Evolutionary conservation across 2,113 vertebrate species (phyloP), one percentile per base, ranked within the genome.

Genomic region (Tretioscincus oriximinensis): DNA sequence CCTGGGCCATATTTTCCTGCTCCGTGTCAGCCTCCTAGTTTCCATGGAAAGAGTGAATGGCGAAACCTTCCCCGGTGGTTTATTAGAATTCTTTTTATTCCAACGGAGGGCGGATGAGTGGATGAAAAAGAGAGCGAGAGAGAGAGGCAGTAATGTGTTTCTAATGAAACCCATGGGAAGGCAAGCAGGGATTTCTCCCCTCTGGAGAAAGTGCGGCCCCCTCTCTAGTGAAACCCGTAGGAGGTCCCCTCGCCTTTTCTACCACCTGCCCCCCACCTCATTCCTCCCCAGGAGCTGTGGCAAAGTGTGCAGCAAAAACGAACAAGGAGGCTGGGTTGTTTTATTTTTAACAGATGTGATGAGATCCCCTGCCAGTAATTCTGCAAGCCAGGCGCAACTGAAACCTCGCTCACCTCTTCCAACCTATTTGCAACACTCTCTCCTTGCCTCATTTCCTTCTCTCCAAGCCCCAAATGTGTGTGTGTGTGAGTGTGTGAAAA

Each of bases 1-100:
- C 89, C 68, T 12, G 9, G 68, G 67, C 90, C 84, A 86, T 77
- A 84, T 87, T 85, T 84, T 86, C 86, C 89, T 84, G 72, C 86
- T 81, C 85, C 84, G 85, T 89, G 83, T 5, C 31, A 89, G 87
- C 84, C 91, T 89, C 87, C 29, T 81, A 81, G 92, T 92, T 93
- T 93, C 91, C 91, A 92, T 91, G 90, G 92, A 89, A 92, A 91
- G 91, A 87, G 78, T 86, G 90, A 92, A 90, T 89, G 90, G 90
- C 81, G 76, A 83, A 81, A 76, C 88, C 91, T 91, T 92, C 89
- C 54, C 90, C 88, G 88, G 88, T 1, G 85, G 90, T 90, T 92
- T 92, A 91, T 93, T 91, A 92, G 91, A 92, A 93, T 92, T 92
- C 92, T 88, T 92, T 92, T 93, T 92, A 91, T 89, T 91, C 58